Conservation (phyloP, 1,140 invertebrate genomes). For the Triops cancriformis region DNA sequence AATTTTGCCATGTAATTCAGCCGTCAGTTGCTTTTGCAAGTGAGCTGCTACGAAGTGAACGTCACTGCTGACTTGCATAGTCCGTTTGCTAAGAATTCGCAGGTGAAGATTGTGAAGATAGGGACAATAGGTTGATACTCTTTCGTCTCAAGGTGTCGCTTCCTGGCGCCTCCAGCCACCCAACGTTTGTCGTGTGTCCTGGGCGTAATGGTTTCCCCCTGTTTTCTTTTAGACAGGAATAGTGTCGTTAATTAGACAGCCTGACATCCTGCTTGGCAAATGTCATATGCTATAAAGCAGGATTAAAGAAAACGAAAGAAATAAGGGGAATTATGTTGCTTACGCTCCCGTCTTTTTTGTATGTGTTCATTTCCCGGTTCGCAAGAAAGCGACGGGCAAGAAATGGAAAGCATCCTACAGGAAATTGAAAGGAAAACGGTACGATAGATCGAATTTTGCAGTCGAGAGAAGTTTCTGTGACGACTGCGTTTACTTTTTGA, state of each 20-base stretch:
- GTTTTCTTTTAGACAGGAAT: neutral
- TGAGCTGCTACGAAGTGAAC: too few species aligned
- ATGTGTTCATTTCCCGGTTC: neutral
- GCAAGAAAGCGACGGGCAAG: too few species aligned
- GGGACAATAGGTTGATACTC: neutral
- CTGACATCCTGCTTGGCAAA: conserved; percentile 4
- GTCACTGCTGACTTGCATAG: too few species aligned
- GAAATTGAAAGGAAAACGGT: neutral
- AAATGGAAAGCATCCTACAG: too few species aligned
- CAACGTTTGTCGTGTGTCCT: neutral
- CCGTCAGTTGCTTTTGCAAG: too few species aligned
- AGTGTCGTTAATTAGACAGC: neutral
- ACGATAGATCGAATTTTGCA: neutral
- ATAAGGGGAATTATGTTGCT: neutral
- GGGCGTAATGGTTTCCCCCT: neutral
- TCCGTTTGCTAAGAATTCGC: neutral
- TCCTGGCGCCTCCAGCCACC: neutral
- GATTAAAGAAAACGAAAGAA: neutral
- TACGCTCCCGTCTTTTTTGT: neutral
- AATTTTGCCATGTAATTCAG: too few species aligned
- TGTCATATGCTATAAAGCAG: neutral
- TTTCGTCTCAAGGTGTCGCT: neutral
- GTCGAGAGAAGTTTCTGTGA: neutral
- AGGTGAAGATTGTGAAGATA: neutral
- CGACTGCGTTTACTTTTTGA: neutral